Evolutionary conservation across 1,140 invertebrate species (phyloP).

Genomic region (Lepidurus couesii): DNA sequence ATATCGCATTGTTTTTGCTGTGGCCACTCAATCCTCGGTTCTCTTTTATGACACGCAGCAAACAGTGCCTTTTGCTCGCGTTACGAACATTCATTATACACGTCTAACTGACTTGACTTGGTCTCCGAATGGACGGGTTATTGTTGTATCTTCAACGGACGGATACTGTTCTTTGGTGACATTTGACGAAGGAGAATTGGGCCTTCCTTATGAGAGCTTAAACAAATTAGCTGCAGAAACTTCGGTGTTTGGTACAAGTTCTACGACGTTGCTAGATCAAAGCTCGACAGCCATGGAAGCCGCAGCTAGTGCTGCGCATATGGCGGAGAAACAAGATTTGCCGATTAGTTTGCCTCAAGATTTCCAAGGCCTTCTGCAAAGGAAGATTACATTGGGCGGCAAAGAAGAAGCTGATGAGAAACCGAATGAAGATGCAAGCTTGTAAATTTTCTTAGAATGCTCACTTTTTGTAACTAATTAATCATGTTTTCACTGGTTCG

Average conservation of each 20-base stretch:
- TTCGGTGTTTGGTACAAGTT: background rate
- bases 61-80: conserved; percentile 68
- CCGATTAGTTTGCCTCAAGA: conserved; percentile 1
- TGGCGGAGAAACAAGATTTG: background rate
- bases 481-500: background rate
- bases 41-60: conserved; percentile 90
- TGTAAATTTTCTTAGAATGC: background rate
- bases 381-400: conserved; percentile 6
- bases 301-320: background rate
- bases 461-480: background rate
- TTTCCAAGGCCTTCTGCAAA: conserved; percentile 29
- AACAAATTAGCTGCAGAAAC: background rate
- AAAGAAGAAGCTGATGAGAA: background rate
- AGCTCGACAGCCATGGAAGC: conserved; percentile 11
- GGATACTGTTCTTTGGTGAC: conserved; percentile 88
- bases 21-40: conserved; percentile 79
- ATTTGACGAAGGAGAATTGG: conserved; percentile 77
- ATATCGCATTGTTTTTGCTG: conserved; percentile 81
- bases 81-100: conserved; percentile 90
- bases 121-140: conserved; percentile 72
- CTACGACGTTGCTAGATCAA: background rate
- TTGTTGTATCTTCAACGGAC: conserved; percentile 88
- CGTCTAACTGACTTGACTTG: conserved; percentile 85
- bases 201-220: conserved; percentile 55
- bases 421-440: background rate